These are phyloP conservation scores for Cariama cristata DNA, from an alignment of 2,113 vertebrate genomes.

Conservation along the genomic window DNA sequence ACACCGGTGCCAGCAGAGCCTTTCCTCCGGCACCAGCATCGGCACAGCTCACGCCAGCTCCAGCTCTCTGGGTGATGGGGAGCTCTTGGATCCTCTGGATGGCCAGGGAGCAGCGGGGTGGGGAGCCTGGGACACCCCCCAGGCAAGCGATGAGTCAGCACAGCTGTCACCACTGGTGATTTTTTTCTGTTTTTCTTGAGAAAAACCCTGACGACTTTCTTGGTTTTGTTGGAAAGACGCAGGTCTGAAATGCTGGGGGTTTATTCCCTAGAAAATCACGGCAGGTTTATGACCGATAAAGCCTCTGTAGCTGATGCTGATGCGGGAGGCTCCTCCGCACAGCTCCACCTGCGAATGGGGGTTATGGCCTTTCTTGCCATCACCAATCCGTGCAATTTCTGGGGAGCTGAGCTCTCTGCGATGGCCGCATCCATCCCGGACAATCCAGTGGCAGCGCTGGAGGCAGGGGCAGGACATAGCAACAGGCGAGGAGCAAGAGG, in stretches of 20 bases:
- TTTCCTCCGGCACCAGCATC: neutral
- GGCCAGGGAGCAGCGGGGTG: neutral
- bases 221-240: accelerated
- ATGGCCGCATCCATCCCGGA: neutral
- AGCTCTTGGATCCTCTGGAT: neutral
- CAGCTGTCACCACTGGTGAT: neutral
- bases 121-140: neutral
- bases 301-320: neutral
- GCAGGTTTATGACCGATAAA: accelerated
- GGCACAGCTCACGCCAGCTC: neutral
- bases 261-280: neutral
- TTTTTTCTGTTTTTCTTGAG: neutral
- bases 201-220: neutral
- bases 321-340: neutral
- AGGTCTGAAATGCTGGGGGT: accelerated
- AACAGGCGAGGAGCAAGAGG: neutral
- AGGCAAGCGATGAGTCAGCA: accelerated
- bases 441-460: accelerated
- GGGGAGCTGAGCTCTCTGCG: too few relatives aligned
- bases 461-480: neutral
- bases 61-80: neutral
- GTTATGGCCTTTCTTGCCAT: neutral
- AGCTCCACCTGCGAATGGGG: neutral
- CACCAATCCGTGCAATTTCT: accelerated
- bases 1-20: neutral